phyloP scores from a whole-genome alignment of 2,888 invertebrate species.

The Tholera decimalis region DNA sequence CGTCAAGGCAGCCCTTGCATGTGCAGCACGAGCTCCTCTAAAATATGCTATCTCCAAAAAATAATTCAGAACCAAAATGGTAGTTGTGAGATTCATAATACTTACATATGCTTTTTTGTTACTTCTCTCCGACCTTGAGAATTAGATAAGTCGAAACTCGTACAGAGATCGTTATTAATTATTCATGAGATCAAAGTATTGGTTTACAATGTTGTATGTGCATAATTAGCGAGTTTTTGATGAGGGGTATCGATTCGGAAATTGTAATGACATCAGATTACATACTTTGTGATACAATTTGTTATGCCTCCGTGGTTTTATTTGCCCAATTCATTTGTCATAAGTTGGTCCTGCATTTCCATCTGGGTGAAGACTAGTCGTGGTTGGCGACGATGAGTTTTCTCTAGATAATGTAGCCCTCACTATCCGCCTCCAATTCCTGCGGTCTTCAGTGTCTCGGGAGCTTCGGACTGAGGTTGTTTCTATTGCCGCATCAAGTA shows the following conservation, averaged over 20 bases:
- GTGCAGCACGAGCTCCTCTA: no score
- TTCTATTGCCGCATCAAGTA: no score
- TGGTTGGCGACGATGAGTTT: no score
- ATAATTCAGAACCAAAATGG: neutral
- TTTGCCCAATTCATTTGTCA: neutral
- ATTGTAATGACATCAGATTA: constrained; percentile 27
- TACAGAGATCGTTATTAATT: constrained; percentile 53
- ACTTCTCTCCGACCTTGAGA: constrained; percentile 71
- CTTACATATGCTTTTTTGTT: neutral
- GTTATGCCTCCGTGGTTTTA: neutral
- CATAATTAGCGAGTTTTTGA: constrained; percentile 47
- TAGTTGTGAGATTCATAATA: neutral
- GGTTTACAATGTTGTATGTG: constrained; percentile 50
- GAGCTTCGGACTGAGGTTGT: no score
- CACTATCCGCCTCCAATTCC: no score
- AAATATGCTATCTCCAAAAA: neutral
- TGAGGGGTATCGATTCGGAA: constrained; percentile 11
- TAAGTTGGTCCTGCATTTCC: neutral
- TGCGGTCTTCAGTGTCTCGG: no score
- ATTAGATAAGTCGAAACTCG: constrained; percentile 69
- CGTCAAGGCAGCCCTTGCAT: no score
- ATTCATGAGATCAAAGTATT: constrained; percentile 57
- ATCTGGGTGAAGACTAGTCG: neutral
- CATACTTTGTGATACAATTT: constrained; percentile 8
- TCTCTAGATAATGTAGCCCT: no score